Percentiles rank a stretch among this genome's conserved stretches.
phyloP scores from a whole-genome alignment of 2,113 vertebrate genomes.

The Callospermophilus lateralis region DNA sequence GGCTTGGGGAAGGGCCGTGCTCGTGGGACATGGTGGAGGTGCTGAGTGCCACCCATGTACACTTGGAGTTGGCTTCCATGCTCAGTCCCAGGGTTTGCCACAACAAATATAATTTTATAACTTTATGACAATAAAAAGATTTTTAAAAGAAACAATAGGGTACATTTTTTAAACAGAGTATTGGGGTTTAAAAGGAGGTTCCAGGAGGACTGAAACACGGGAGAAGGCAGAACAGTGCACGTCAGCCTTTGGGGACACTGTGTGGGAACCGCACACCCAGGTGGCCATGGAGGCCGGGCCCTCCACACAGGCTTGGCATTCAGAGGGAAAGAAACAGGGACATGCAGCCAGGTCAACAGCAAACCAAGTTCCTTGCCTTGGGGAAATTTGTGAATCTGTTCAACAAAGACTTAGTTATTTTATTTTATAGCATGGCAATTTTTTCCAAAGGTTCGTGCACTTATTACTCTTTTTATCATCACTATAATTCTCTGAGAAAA shows the following conservation, averaged over 20 bases:
- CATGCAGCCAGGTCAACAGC: slow-evolving; percentile 83
- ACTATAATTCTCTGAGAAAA: not conserved
- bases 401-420: not conserved
- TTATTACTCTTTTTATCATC: not conserved
- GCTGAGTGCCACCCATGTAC: no score
- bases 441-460: not conserved
- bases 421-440: not conserved
- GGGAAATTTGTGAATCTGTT: slow-evolving; percentile 74
- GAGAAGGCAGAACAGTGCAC: slow-evolving; percentile 73
- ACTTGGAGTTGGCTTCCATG: not conserved
- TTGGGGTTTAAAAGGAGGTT: slow-evolving; percentile 78
- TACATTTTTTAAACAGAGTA: slow-evolving; percentile 72
- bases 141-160: slow-evolving; percentile 68
- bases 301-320: slow-evolving; percentile 85
- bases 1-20: not conserved
- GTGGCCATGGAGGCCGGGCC: slow-evolving; percentile 8
- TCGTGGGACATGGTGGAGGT: not conserved
- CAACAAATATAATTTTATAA: not conserved
- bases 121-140: not conserved
- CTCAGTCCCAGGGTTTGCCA: not conserved
- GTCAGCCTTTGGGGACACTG: slow-evolving; percentile 84
- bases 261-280: slow-evolving; percentile 15
- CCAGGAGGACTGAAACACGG: slow-evolving; percentile 79
- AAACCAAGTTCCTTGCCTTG: slow-evolving; percentile 89
- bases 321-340: slow-evolving; percentile 79